Percentiles rank a stretch among this genome's conserved stretches.
Evolutionary conservation across 2,113 vertebrate genomes (phyloP).

Genomic region (Xenopus laevis): DNA sequence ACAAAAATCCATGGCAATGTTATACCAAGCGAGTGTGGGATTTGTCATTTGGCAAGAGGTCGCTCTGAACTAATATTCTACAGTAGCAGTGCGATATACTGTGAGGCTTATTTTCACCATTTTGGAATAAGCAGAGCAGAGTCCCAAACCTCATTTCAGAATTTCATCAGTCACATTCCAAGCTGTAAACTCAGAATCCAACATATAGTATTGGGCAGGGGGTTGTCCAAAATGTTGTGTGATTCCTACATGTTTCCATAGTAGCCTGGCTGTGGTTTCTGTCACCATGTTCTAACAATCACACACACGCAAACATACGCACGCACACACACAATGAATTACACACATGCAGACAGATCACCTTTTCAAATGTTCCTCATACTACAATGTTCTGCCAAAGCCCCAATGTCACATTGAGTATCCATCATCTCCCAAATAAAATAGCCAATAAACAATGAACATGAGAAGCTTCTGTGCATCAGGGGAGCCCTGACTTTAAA

Average conservation of each 20-base stretch:
- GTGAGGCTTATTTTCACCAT: neutral
- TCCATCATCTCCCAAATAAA: slow-evolving; percentile 26
- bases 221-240: neutral
- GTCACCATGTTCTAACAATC: slow-evolving; percentile 7
- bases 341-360: slow-evolving; percentile 8
- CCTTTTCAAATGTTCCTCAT: slow-evolving; percentile 7
- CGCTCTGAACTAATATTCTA: no score
- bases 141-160: neutral
- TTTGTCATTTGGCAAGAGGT: no score
- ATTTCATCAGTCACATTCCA: neutral
- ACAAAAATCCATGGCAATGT: no score
- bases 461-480: slow-evolving; percentile 23
- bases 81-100: neutral
- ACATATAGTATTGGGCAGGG: neutral
- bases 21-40: no score
- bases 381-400: slow-evolving; percentile 16
- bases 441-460: slow-evolving; percentile 16
- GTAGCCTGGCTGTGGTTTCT: neutral
- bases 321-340: slow-evolving; percentile 27
- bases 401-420: slow-evolving; percentile 17
- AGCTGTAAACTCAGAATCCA: no score
- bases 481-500: neutral
- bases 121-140: neutral
- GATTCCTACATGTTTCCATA: neutral
- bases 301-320: slow-evolving; percentile 7